Conservation (phyloP, 2,113 vertebrate species). For the Antechinus stuartii region DNA sequence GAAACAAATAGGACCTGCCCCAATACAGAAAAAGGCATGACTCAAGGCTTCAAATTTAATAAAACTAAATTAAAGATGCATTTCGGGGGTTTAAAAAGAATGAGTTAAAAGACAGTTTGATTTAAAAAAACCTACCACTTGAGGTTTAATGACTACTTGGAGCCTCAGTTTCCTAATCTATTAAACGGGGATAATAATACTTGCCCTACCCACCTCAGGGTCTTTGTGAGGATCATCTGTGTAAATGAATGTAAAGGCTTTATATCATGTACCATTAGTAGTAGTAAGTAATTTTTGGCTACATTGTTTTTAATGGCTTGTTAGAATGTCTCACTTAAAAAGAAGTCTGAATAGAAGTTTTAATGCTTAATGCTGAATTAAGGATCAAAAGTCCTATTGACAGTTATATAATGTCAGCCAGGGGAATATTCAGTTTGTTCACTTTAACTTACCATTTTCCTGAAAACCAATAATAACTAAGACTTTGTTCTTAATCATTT, state of each 20-base stretch:
- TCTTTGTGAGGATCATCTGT: neutral
- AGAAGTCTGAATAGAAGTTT: constrained; percentile 22
- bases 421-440: neutral
- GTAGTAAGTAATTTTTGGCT: neutral
- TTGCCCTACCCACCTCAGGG: neutral
- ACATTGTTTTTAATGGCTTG: neutral
- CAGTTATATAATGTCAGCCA: constrained; percentile 34
- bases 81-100: constrained; percentile 25
- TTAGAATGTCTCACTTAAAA: constrained; percentile 27
- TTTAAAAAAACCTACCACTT: constrained; percentile 52
- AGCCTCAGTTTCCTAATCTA: neutral
- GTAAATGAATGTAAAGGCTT: neutral
- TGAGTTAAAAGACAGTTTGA: neutral
- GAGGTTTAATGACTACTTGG: neutral
- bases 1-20: constrained; percentile 15
- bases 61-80: constrained; percentile 38
- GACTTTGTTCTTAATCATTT: neutral
- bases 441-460: neutral
- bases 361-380: constrained; percentile 57
- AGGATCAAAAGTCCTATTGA: constrained; percentile 11
- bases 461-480: neutral
- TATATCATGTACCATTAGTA: neutral
- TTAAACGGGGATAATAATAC: neutral
- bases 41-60: constrained; percentile 47
- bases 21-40: constrained; percentile 20